Percentiles rank a stretch among this genome's conserved stretches.
These are phyloP conservation scores for Hiodon alosoides DNA, from an alignment of 2,113 vertebrate species.

Conservation along the genomic window DNA sequence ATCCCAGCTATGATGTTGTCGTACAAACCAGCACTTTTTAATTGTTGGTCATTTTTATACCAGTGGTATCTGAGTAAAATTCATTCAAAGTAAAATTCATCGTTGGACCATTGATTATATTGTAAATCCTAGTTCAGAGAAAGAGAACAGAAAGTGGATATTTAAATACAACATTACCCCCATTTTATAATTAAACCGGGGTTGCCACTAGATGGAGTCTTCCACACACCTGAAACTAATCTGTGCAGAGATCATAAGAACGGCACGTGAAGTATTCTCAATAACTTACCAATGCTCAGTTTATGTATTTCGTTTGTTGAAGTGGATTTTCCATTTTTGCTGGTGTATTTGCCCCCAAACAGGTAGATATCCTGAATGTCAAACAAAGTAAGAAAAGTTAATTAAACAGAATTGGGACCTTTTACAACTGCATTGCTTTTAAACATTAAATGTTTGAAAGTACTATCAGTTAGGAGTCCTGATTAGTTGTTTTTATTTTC, in stretches of 20 bases:
- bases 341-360: conserved; percentile 53
- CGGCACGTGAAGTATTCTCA: not conserved
- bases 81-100: too few relatives aligned
- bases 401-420: not conserved
- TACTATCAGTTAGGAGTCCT: too few relatives aligned
- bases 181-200: not conserved
- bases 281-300: conserved; percentile 56
- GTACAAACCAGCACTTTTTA: too few relatives aligned
- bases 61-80: too few relatives aligned
- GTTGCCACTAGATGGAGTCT: conserved; percentile 20
- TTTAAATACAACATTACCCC: not conserved
- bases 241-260: not conserved
- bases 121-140: too few relatives aligned
- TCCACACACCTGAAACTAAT: not conserved
- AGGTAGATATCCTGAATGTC: conserved; percentile 61
- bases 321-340: conserved; percentile 38
- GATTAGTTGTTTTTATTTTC: too few relatives aligned
- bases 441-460: not conserved
- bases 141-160: not conserved
- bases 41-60: too few relatives aligned
- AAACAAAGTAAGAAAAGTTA: conserved; percentile 16
- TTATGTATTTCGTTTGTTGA: conserved; percentile 60
- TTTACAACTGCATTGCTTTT: not conserved
- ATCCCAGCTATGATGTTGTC: too few relatives aligned
- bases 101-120: too few relatives aligned